phyloP scores from a whole-genome alignment of 1,140 invertebrate genomes.

The Macrotrachela quadricornifera region DNA sequence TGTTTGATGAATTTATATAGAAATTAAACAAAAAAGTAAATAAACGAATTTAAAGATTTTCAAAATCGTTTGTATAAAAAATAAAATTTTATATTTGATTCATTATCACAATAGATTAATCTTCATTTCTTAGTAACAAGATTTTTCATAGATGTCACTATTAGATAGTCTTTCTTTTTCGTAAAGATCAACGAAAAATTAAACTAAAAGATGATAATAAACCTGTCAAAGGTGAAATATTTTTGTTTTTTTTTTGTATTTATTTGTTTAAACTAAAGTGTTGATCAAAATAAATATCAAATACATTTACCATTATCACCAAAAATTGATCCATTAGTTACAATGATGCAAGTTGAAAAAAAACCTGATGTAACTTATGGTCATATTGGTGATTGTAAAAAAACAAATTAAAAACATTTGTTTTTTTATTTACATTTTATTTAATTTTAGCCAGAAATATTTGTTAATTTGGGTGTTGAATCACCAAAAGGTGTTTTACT shows the following conservation, averaged over 20 bases:
- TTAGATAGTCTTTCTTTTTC: too few species aligned
- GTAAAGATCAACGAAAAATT: conserved; percentile 80
- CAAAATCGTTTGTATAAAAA: too few species aligned
- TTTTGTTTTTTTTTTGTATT: too few species aligned
- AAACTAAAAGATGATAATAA: conserved; percentile 50
- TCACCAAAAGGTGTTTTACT: conserved; percentile 93
- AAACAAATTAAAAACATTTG: not conserved
- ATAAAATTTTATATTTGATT: too few species aligned
- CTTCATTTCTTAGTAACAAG: too few species aligned
- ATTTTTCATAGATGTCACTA: too few species aligned
- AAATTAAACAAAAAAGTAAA: too few species aligned
- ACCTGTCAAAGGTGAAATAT: conserved; percentile 62
- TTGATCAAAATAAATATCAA: conserved; percentile 97
- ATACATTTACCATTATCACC: conserved; percentile 97
- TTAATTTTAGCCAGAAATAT: conserved; percentile 70
- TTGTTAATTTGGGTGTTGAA: conserved; percentile 95
- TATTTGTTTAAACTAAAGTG: conserved; percentile 36
- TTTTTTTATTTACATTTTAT: conserved; percentile 12
- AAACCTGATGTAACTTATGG: conserved; percentile 99
- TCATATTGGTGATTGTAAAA: conserved; percentile 91
- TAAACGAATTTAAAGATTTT: too few species aligned
- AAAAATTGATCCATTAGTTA: conserved; percentile 97
- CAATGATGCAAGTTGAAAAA: conserved; percentile 99
- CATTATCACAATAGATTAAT: too few species aligned
- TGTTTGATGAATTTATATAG: too few species aligned